Evolutionary conservation across 2,888 invertebrate species (phyloP).

Genomic region (Agrenia bidenticulata): DNA sequence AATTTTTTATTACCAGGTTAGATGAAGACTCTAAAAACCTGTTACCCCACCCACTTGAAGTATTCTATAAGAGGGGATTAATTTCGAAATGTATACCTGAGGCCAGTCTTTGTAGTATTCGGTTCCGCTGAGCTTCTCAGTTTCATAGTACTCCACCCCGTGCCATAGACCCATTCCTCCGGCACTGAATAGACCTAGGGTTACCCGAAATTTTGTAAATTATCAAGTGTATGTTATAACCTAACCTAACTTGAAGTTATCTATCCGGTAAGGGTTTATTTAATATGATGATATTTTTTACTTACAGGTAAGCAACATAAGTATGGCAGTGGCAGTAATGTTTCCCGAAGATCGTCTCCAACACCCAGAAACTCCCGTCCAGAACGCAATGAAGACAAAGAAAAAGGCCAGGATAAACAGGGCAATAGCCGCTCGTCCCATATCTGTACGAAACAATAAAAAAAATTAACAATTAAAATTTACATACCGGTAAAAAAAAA

Average conservation of each 20-base stretch:
- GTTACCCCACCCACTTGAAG: no score
- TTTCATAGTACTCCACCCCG: conserved; percentile 92
- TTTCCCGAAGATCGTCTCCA: conserved; percentile 93
- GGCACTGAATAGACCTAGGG: conserved; percentile 77
- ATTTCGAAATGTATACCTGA: conserved; percentile 29
- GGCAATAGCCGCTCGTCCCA: conserved; percentile 90
- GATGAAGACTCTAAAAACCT: no score
- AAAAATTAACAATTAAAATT: neutral
- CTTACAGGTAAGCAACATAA: conserved; percentile 82
- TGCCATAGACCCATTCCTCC: conserved; percentile 96
- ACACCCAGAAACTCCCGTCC: conserved; percentile 94
- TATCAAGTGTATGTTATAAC: no score
- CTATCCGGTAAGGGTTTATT: no score
- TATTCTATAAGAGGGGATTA: no score
- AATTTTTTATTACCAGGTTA: no score
- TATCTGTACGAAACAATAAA: conserved; percentile 60
- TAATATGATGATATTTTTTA: conserved; percentile 12
- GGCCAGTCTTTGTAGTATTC: conserved; percentile 89
- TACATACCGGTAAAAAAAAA: no score
- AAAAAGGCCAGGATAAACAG: conserved; percentile 90
- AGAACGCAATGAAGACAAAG: conserved; percentile 88
- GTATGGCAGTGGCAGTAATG: conserved; percentile 87
- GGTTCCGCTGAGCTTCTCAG: conserved; percentile 87
- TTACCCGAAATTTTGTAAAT: neutral
- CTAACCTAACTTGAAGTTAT: no score